Conservation (phyloP, 2,797 vertebrate species). For the Helostoma temminkii region DNA sequence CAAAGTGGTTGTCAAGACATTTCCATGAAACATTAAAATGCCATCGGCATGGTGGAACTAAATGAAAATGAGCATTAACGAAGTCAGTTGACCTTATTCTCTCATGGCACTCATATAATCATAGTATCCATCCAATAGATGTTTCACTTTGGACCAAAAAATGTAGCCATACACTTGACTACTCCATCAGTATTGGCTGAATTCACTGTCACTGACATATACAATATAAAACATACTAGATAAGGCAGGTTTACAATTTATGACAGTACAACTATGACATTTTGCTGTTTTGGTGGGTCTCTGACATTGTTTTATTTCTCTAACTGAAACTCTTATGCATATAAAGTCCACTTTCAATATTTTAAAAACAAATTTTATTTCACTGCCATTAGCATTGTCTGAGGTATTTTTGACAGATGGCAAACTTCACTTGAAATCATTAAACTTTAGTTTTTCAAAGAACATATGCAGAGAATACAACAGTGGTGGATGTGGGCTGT, state of each 20-base stretch:
- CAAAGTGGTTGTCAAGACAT: too few relatives aligned
- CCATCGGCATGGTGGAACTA: too few relatives aligned
- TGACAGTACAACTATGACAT: too few relatives aligned
- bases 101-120: too few relatives aligned
- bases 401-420: slow-evolving; percentile 7
- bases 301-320: too few relatives aligned
- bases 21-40: too few relatives aligned
- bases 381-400: slow-evolving; percentile 9
- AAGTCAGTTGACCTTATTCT: slow-evolving; percentile 6
- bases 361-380: slow-evolving; percentile 12
- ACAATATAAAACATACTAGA: not conserved
- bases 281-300: too few relatives aligned
- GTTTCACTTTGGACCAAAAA: too few relatives aligned
- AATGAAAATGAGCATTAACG: not conserved
- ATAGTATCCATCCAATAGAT: too few relatives aligned
- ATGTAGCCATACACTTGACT: too few relatives aligned
- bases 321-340: too few relatives aligned
- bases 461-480: not conserved
- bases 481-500: not conserved
- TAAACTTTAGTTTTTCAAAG: not conserved
- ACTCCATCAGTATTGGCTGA: too few relatives aligned
- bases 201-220: not conserved
- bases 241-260: not conserved
- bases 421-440: slow-evolving; percentile 20
- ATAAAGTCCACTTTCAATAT: not conserved